These are phyloP conservation scores for Drosophila ustulata DNA, from an alignment of 2,888 invertebrate species.

Conservation along the genomic window DNA sequence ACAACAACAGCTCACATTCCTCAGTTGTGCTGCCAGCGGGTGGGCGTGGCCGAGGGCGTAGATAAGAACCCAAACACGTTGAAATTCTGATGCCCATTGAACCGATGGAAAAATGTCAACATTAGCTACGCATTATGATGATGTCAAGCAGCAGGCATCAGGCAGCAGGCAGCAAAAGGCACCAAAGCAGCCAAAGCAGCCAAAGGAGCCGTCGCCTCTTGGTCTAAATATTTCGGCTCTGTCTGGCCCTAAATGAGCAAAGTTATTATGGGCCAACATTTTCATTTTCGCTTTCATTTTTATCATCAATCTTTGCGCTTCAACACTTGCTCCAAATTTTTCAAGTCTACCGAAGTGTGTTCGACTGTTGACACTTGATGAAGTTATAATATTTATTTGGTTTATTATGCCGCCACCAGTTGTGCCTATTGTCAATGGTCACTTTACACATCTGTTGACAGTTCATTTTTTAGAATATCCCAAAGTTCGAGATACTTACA, in stretches of 20 bases:
- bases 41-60: constrained; percentile 25
- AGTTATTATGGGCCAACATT: constrained; percentile 45
- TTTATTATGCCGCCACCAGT: constrained; percentile 57
- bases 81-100: constrained; percentile 73
- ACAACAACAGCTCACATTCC: constrained; percentile 35
- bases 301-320: constrained; percentile 83
- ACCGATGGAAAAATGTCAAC: constrained; percentile 75
- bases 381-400: constrained; percentile 76
- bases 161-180: constrained; percentile 15
- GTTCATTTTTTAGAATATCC: constrained; percentile 50
- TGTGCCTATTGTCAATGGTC: constrained; percentile 34
- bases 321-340: constrained; percentile 69
- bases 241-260: constrained; percentile 37
- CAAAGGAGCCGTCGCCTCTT: neutral
- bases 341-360: constrained; percentile 19
- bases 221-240: constrained; percentile 39
- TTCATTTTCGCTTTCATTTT: constrained; percentile 41
- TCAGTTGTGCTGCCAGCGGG: constrained; percentile 30
- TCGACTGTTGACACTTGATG: constrained; percentile 60
- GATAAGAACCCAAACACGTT: constrained; percentile 61
- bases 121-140: constrained; percentile 72
- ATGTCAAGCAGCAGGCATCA: constrained; percentile 39
- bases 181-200: constrained; percentile 1
- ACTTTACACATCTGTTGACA: constrained; percentile 52
- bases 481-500: neutral